Percentiles rank a stretch among this genome's conserved stretches.
Conservation (phyloP, 1,140 invertebrate genomes). For the Eumaeus atala region DNA sequence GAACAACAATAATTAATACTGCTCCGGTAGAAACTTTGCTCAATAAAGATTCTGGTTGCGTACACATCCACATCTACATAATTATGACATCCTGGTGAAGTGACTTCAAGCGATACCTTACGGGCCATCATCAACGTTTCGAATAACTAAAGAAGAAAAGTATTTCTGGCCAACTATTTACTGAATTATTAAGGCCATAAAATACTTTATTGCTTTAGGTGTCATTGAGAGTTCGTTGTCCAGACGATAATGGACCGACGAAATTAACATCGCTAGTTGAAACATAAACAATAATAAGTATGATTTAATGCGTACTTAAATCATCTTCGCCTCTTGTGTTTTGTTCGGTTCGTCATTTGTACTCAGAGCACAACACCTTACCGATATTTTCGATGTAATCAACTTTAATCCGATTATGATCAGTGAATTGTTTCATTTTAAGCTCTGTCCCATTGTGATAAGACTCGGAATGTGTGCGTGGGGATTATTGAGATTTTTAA, state of each 20-base stretch:
- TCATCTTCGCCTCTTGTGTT: conserved; percentile 5
- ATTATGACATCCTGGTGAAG: too few species aligned
- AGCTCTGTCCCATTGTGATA: conserved; percentile 1
- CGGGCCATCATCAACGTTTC: too few species aligned
- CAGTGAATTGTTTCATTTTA: not conserved
- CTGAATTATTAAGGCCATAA: too few species aligned
- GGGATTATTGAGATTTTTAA: conserved; percentile 17
- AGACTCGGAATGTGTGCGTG: conserved; percentile 10
- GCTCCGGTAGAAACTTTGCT: too few species aligned
- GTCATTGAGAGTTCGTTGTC: too few species aligned
- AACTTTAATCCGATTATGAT: conserved; percentile 27
- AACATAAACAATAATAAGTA: not conserved
- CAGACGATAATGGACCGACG: not conserved
- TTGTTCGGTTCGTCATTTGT: not conserved
- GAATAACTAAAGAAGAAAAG: too few species aligned
- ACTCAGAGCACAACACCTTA: conserved; percentile 3
- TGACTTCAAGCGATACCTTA: too few species aligned
- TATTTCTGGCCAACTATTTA: too few species aligned
- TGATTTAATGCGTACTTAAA: conserved; percentile 18
- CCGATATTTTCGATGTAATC: conserved; percentile 22
- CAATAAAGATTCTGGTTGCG: too few species aligned
- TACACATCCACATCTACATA: too few species aligned
- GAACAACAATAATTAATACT: too few species aligned
- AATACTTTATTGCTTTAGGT: too few species aligned
- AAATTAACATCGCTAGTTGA: conserved; percentile 1